These are phyloP conservation scores for Scomber colias DNA, from an alignment of 2,113 vertebrate genomes.

Conservation along the genomic window DNA sequence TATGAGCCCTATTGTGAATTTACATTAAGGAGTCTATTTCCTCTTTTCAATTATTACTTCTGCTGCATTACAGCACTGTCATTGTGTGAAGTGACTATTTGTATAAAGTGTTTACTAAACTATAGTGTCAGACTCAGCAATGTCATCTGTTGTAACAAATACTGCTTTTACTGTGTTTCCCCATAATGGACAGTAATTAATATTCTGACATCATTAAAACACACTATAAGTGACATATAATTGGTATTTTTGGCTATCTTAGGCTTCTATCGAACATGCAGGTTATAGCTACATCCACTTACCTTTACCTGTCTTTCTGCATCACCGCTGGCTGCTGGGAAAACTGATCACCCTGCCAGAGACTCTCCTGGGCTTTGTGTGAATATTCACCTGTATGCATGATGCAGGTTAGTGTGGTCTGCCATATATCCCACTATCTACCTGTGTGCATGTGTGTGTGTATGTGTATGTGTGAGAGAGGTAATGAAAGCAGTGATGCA, in stretches of 20 bases:
- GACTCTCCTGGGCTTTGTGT: slow-evolving; percentile 28
- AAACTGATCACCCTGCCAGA: slow-evolving; percentile 24
- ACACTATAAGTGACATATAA: background rate
- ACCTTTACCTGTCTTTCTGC: slow-evolving; percentile 66
- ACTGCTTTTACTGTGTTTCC: background rate
- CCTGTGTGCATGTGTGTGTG: slow-evolving; percentile 33
- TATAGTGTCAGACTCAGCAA: background rate
- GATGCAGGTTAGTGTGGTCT: slow-evolving; percentile 54
- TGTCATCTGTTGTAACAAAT: background rate
- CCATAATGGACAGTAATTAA: background rate
- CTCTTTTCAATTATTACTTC: background rate
- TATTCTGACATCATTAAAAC: background rate
- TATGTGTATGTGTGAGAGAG: slow-evolving; percentile 30
- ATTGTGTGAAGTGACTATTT: background rate
- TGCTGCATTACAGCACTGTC: background rate
- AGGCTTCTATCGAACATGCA: slow-evolving; percentile 37
- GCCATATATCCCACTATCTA: slow-evolving; percentile 33
- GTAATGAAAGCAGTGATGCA: slow-evolving; percentile 61
- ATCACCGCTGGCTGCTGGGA: slow-evolving; percentile 48
- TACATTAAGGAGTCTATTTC: background rate
- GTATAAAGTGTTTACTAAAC: background rate
- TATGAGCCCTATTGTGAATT: slow-evolving; percentile 6
- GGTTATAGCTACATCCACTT: slow-evolving; percentile 51
- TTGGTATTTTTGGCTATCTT: background rate
- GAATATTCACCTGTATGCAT: slow-evolving; percentile 63